Evolutionary conservation across 35 echinoderm and acorn worm species (phyloP), one percentile per base, ranked within the genome.

Genomic region (Apostichopus californicus): DNA sequence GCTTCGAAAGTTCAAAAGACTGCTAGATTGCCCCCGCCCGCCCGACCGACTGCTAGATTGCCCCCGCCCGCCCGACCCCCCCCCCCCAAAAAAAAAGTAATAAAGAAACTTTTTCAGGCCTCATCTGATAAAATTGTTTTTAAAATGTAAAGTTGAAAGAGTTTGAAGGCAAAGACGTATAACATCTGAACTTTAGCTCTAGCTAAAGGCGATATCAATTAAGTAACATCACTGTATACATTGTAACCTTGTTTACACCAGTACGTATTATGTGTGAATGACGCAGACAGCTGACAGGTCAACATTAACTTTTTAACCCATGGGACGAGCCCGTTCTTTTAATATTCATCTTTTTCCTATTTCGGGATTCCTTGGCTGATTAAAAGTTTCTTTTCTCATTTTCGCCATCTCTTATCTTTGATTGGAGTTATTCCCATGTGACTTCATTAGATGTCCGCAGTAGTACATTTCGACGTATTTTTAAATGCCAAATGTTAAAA

Each of bases 231-330:
- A 68, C 18, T 4, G 64, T 14, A 18, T 68, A 68, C 18, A 68
- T 68, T 68, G 11, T 68, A 68, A 68, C 64, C 64, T 68, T 68
- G 64, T 68, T 68, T 68, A 68, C 64, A 18, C 11, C 11, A 18
- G 11, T 68, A 68, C 64, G 64, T 68, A 54, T 55, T 34, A 14
- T 56, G 53, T 14, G n/a, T 10, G 10, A 18, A 83, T 83, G 80
- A 83, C 80, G 80, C 55, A 55, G 80, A 55, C 55, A 17, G 46
- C 53, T 83, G 80, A 83, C 80, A 55, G 80, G 80, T 83, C 80
- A 83, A 56, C 52, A 14, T 83, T 83, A 54, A 68, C 64, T 83
- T 46, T 83, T 56, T 55, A 14, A 18, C 34, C 80, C 80, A 25
- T 5, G 34, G 80, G 53, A 53, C 34, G 25, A 10, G 14, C 7